Percentiles rank a stretch among this genome's conserved stretches.
These are phyloP conservation scores for Chaetorhynchus papuensis DNA, from an alignment of 2,113 vertebrate species.

Conservation along the genomic window DNA sequence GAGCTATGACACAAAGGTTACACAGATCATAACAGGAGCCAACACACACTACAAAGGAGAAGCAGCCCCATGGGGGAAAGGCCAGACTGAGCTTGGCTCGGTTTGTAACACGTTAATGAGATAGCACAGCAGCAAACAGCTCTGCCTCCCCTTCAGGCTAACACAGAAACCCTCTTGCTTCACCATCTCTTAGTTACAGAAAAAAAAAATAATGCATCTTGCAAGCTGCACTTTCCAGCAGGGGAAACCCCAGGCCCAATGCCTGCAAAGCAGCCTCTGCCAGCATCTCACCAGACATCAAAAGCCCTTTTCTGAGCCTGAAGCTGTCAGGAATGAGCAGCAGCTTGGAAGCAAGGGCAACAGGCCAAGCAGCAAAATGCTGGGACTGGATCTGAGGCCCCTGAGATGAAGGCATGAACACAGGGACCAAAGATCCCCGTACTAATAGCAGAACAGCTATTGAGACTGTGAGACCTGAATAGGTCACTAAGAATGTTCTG, in stretches of 20 bases:
- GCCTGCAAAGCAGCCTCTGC: not conserved
- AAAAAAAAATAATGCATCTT: not conserved
- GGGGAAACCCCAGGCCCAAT: constrained; percentile 1
- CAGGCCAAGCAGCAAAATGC: not conserved
- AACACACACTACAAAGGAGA: not conserved
- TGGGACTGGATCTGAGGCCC: not conserved
- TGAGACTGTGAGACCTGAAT: not conserved
- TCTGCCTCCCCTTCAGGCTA: constrained; percentile 25
- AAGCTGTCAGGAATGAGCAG: not conserved
- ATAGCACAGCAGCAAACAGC: not conserved
- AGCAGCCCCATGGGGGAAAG: not conserved
- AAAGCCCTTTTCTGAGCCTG: constrained; percentile 2
- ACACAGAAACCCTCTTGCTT: not conserved
- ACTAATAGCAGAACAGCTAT: not conserved
- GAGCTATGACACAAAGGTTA: not conserved
- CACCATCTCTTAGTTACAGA: not conserved
- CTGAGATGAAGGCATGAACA: not conserved
- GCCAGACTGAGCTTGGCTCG: not conserved
- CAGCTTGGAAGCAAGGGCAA: not conserved
- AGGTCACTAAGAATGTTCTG: not conserved
- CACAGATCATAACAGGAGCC: not conserved
- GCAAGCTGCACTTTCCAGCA: not conserved
- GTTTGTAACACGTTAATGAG: not conserved
- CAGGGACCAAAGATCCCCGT: not conserved
- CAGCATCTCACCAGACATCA: constrained; percentile 27